Evolutionary conservation across 2,888 invertebrate genomes (phyloP), one percentile per base, ranked within the genome.

Genomic region (Trypoxylon attenuatum): DNA sequence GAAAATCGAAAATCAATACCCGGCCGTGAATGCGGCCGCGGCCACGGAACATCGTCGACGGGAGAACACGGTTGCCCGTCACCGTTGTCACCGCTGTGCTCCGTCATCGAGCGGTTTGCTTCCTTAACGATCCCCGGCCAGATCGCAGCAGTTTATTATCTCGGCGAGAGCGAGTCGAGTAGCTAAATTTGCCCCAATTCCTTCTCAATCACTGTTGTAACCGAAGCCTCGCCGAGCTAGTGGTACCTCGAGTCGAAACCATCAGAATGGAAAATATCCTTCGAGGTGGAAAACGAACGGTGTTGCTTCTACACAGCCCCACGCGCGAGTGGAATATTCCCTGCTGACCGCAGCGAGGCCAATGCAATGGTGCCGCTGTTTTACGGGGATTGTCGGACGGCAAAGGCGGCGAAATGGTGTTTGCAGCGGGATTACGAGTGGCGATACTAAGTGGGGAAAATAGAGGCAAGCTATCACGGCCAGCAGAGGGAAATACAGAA

Each of bases 1-100:
- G 65, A 62, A 61, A 62, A 62, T 62, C 62, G 62, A 61, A 62
- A 62, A 62, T 65, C 65, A 53, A 65, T 54, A 64, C 25, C 56
- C 39, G 33, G 13, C 33, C 33, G 33, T 8, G 13, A 10, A 33
- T 13, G 33, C 33, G 10, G 33, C 3, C 13, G 13, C 33, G 13
- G 59, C 33, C 29, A 47, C 51, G 29, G 46, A 45, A 62, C 46
- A 59, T 45, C 39, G 39, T 38, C 55, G 42, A 33, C 54, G 41
- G 16, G 18, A 19, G 33, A 29, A 43, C 23, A 19, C 27, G 27
- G 27, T 27, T 6, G 27, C 42, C 23, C n/a, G n/a, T n/a, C n/a
- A n/a, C n/a, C n/a, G n/a, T n/a, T n/a, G n/a, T n/a, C n/a, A n/a
- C n/a, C n/a, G n/a, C n/a, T n/a, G n/a, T n/a, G 33, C 33, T 13